These are phyloP conservation scores for Pelagia noctiluca DNA, from an alignment of 30 jellyfish, hydroid and myxozoan genomes.

Conservation along the genomic window DNA sequence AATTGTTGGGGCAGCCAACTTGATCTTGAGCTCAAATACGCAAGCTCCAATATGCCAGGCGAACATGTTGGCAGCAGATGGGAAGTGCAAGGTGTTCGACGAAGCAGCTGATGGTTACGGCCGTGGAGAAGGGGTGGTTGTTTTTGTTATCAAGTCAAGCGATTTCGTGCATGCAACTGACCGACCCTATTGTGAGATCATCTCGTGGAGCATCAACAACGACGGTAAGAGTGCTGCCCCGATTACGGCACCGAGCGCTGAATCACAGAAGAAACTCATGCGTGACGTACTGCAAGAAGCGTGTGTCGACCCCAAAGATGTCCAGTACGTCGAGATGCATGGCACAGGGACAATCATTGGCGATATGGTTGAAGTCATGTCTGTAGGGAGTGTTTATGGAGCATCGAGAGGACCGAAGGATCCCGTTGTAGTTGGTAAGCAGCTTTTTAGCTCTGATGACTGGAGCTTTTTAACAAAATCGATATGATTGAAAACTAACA, in stretches of 20 bases:
- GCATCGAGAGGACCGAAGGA: background rate
- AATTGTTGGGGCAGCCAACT: conserved; percentile 59
- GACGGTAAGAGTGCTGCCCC: conserved; percentile 67
- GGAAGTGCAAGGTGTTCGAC: conserved; percentile 62
- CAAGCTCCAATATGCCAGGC: conserved; percentile 59
- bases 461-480: too few species aligned
- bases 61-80: conserved; percentile 66
- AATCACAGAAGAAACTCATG: conserved; percentile 33
- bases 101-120: conserved; percentile 77
- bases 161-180: background rate
- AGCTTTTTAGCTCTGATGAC: too few species aligned
- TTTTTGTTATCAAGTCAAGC: conserved; percentile 25
- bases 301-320: conserved; percentile 23
- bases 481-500: too few species aligned
- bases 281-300: conserved; percentile 24
- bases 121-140: conserved; percentile 67
- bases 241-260: conserved; percentile 71
- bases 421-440: conserved; percentile 41
- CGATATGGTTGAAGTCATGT: conserved; percentile 55
- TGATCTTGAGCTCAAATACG: conserved; percentile 27
- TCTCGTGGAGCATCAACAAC: conserved; percentile 52
- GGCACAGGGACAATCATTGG: conserved; percentile 75
- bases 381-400: conserved; percentile 55
- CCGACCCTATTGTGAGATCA: conserved; percentile 35
- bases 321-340: conserved; percentile 64